phyloP scores from a whole-genome alignment of 2,888 invertebrate species.

The Conus canariensis region DNA sequence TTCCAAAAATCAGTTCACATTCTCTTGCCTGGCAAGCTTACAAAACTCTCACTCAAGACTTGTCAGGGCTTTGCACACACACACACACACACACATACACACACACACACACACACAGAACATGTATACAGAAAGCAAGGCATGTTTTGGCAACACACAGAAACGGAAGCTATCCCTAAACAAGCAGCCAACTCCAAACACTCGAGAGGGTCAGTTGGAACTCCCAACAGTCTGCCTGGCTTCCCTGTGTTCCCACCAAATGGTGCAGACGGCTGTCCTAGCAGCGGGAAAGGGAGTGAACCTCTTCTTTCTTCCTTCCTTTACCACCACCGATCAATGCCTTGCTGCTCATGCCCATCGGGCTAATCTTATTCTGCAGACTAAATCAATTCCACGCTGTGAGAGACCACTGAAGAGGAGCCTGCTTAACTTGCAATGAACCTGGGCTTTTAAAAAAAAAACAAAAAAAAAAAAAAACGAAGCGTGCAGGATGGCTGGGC shows the following conservation, averaged over 20 bases:
- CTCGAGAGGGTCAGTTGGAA: background rate
- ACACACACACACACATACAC: too few relatives aligned
- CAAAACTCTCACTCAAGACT: constrained; percentile 3
- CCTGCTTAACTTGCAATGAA: background rate
- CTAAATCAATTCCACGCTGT: background rate
- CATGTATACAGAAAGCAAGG: background rate
- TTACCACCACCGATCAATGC: background rate
- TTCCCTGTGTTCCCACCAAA: background rate
- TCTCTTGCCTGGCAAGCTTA: background rate
- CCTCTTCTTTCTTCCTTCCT: background rate
- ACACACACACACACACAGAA: too few relatives aligned
- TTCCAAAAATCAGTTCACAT: too few relatives aligned
- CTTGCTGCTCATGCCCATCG: background rate
- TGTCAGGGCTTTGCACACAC: background rate
- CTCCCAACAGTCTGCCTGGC: too few relatives aligned
- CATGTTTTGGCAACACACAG: background rate
- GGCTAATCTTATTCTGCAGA: background rate
- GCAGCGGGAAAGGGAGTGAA: background rate
- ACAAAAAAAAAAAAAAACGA: background rate
- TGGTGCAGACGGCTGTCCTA: background rate
- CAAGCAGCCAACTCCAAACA: background rate
- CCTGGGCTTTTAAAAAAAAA: background rate
- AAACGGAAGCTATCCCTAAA: background rate
- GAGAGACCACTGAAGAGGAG: background rate
- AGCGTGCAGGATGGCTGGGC: too few relatives aligned